Evolutionary conservation across 2,113 vertebrate genomes (phyloP), one percentile per base, ranked within the genome.

Genomic region (Carettochelys insculpta): DNA sequence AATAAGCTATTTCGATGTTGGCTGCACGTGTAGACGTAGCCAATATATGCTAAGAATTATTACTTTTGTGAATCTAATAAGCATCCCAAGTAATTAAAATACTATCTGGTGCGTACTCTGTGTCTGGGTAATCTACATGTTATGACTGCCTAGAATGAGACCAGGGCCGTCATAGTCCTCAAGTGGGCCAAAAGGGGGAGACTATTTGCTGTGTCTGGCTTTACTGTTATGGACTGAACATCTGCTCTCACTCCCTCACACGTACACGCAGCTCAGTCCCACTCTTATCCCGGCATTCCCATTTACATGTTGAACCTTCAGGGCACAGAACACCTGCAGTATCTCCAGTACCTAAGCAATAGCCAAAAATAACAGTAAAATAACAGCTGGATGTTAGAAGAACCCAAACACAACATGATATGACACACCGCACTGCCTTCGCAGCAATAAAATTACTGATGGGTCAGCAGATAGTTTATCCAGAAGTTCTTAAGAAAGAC

Each of bases 341-440:
- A 68, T 92, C 93, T 97, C 91, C 47, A 87, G 56, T 25, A 10
- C 13, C 84, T 76, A 86, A 83, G 76, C 86, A 83, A 17, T 51
- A 95, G 93, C 90, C 96, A 93, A 50, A 14, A 77, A 88, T 86
- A 95, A 94, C 87, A 93, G 50, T 83, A 83, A 85, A 34, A 47
- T 47, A 65, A 86, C 80, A 94, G 77, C 77, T 94, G 92, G 77
- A 88, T 89, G 84, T 94, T 89, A 92, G 87, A 92, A 96, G 92
- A 92, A 45, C 78, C 65, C 68, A 81, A 52, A 85, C 89, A 52
- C 80, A 7, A 88, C 85, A 76, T 13, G 47, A 19, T 53, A 24
- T 91, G 89, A 86, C 82, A 91, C 0, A 0, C n/a, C 89, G 53
- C 9, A 0, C 47, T 85, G 86, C 80, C 87, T 92, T 84, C 90